A percentile compares a stretch with the other conserved stretches of the same genome.
These are phyloP conservation scores for Electrona antarctica DNA, from an alignment of 2,113 vertebrate genomes.

Conservation along the genomic window DNA sequence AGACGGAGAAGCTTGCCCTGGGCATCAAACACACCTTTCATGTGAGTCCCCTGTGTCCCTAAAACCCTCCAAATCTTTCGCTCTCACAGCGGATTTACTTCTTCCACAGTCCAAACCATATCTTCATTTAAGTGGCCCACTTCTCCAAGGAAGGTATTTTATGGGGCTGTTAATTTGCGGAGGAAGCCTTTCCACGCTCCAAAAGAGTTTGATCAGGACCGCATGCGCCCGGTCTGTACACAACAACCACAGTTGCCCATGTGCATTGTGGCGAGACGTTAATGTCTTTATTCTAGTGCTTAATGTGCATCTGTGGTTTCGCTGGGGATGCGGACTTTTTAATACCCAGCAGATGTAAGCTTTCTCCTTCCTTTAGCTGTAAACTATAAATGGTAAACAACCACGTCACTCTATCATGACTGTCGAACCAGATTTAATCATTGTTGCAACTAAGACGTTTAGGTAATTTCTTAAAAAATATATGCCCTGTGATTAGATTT, in stretches of 20 bases:
- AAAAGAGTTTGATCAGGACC: conserved; percentile 5
- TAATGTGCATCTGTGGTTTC: neutral
- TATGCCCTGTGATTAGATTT: neutral
- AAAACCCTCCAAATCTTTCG: conserved; percentile 56
- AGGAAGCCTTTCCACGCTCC: conserved; percentile 5
- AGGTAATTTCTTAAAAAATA: neutral
- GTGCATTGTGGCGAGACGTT: neutral
- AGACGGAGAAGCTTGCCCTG: conserved; percentile 86
- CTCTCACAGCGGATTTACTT: conserved; percentile 65
- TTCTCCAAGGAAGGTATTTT: neutral
- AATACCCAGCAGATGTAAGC: neutral
- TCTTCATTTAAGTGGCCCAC: conserved; percentile 20
- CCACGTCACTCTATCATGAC: neutral
- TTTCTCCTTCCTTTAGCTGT: neutral
- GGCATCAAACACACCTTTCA: conserved; percentile 86
- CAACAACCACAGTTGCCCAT: neutral
- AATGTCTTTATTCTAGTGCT: neutral
- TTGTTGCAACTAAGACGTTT: neutral
- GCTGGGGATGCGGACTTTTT: neutral
- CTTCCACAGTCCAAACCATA: conserved; percentile 38
- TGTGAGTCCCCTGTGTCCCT: conserved; percentile 82
- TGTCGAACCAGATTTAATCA: neutral
- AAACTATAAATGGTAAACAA: neutral
- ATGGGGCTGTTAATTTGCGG: conserved; percentile 32
- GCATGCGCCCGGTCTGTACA: neutral